Evolutionary conservation across 2,113 vertebrate species (phyloP), one percentile per base, ranked within the genome.

Genomic region (Clarias batrachus): DNA sequence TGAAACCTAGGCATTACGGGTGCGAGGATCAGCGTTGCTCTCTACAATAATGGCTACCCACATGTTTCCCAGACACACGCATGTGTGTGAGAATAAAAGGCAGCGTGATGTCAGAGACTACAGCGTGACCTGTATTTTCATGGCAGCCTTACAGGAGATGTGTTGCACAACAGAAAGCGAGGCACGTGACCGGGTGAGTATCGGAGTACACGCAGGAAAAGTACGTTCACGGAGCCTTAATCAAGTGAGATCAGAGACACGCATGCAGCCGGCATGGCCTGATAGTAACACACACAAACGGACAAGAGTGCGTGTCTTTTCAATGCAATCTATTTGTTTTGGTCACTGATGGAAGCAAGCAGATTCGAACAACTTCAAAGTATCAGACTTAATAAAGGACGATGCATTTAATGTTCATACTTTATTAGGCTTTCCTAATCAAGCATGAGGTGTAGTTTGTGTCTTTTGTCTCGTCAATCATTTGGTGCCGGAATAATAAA

Each of bases 71-170:
- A 87, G 9, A 27, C 62, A 76, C 21, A 33, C 33, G 25, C n/a
- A 10, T n/a, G 63, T 65, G 27, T 30, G 71, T 56, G 87, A 52
- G 90, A 65, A 82, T 73, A 86, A 89, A 87, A 80, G 41, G 68
- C 73, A 10, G 25, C 62, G 56, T 33, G 66, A 12, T 56, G 88
- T 84, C 37, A 65, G 77, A 68, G 57, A 60, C 9, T 79, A 62
- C 37, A 9, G 63, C 8, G 68, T 62, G n/a, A 56, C 82, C 37
- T 21, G 54, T 30, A 48, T 82, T 82, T 37, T 84, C 48, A 86
- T 63, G 84, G 27, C 80, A 68, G 37, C 82, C 76, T 60, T 80
- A 80, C 6, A 37, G 56, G 89, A 90, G 83, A 86, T 78, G 87
- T 85, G 79, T 87, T 84, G 77, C 80, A 87, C 80, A 87, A 68